phyloP scores from a whole-genome alignment of 2,888 invertebrate genomes.

The Conchocele bisecta region DNA sequence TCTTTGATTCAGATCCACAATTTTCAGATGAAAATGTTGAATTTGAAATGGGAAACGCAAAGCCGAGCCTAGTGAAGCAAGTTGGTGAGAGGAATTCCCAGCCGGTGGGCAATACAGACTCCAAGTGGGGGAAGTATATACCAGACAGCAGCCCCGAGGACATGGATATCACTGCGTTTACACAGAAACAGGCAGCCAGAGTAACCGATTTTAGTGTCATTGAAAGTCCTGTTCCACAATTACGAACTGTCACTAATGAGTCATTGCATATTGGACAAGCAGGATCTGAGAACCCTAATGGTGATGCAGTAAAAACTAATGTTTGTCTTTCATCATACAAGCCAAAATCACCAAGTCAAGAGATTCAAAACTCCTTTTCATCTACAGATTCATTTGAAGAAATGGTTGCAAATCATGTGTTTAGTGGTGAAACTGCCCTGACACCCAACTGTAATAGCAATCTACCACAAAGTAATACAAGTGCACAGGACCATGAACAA shows the following conservation, averaged over 20 bases:
- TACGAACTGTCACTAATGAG: neutral
- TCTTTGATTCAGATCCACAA: too few species aligned
- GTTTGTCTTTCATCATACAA: too few species aligned
- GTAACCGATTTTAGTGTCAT: constrained; percentile 29
- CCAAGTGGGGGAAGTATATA: constrained; percentile 1
- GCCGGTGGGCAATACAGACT: neutral
- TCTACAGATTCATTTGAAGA: constrained; percentile 27
- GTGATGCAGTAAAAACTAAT: neutral
- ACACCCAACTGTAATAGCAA: too few species aligned
- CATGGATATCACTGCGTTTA: constrained; percentile 15
- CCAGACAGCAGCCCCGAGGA: constrained; percentile 8
- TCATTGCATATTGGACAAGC: neutral
- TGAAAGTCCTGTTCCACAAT: constrained; percentile 8
- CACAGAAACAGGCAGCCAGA: neutral
- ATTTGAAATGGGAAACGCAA: too few species aligned
- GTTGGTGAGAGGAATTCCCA: neutral
- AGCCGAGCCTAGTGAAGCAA: too few species aligned
- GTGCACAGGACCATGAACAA: too few species aligned
- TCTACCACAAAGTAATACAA: too few species aligned
- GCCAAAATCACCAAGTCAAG: too few species aligned
- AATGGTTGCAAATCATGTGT: constrained; percentile 15
- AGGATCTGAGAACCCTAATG: neutral
- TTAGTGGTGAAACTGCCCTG: too few species aligned
- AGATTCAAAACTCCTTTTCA: constrained; percentile 3
- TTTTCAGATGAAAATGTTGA: too few species aligned